Conservation (phyloP, 2,888 invertebrate species). For the Branchipolynoe longqiensis region DNA sequence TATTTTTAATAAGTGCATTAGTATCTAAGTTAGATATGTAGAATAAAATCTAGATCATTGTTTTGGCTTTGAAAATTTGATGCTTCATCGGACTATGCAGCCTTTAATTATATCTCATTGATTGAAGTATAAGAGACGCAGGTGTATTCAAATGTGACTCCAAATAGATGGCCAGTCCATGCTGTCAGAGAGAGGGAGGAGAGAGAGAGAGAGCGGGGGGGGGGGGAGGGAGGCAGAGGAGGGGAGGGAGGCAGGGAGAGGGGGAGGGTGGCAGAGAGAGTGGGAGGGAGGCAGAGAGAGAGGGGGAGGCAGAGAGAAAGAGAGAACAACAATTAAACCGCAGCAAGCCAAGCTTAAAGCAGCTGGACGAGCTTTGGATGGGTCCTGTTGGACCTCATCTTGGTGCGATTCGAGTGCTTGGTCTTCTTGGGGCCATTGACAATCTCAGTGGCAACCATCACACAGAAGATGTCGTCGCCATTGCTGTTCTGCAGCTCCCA, state of each 20-base stretch:
- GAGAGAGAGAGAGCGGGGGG: neutral
- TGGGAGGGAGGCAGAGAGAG: neutral
- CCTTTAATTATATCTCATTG: too few species aligned
- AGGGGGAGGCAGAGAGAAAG: neutral
- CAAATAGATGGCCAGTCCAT: too few species aligned
- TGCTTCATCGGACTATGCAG: too few species aligned
- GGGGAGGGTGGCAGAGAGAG: neutral
- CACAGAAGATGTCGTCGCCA: slow-evolving; percentile 36
- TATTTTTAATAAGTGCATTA: too few species aligned
- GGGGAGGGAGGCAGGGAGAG: neutral
- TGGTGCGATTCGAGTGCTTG: slow-evolving; percentile 21
- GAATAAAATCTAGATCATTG: too few species aligned
- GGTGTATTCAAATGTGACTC: too few species aligned
- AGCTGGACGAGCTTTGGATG: slow-evolving; percentile 28
- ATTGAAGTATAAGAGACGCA: too few species aligned
- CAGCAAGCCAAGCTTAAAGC: neutral
- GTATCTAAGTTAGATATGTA: too few species aligned
- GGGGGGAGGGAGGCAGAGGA: neutral
- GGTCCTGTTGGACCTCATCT: neutral
- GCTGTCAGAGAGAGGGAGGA: neutral
- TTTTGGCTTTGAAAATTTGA: too few species aligned
- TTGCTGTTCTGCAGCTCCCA: slow-evolving; percentile 26
- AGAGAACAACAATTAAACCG: neutral
- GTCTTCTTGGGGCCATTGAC: neutral
- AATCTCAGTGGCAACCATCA: slow-evolving; percentile 34